A percentile compares a stretch with the other conserved stretches of the same genome.
Evolutionary conservation across 2,113 vertebrate genomes (phyloP).

Genomic region (Lagopus leucura): DNA sequence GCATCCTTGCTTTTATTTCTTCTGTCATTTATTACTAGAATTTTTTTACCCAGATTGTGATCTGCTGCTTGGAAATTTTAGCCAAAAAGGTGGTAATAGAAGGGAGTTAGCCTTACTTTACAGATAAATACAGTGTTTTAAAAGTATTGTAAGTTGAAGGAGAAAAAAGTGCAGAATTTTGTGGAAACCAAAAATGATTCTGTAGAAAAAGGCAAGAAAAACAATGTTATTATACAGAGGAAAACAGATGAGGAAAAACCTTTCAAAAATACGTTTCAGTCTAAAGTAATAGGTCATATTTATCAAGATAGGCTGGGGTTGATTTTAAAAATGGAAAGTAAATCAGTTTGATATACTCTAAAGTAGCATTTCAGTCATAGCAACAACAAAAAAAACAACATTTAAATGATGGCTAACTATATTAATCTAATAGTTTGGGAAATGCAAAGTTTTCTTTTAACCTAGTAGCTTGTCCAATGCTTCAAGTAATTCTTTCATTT

Average conservation of each 20-base stretch:
- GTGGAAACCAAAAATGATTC: not conserved
- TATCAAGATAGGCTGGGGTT: not conserved
- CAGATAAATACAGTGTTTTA: not conserved
- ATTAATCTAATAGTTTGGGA: not conserved
- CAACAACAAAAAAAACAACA: not conserved
- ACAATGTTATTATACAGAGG: not conserved
- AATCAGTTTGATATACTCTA: not conserved
- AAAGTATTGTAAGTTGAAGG: not conserved
- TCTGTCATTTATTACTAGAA: not conserved
- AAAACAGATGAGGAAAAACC: not conserved
- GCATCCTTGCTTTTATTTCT: slow-evolving; percentile 3
- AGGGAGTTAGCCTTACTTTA: not conserved
- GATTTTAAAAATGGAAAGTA: not conserved
- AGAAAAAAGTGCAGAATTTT: not conserved
- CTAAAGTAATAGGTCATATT: not conserved
- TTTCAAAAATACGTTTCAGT: not conserved
- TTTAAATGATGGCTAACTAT: not conserved
- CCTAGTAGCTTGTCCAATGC: not conserved
- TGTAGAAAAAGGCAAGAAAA: not conserved
- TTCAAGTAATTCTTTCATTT: not conserved
- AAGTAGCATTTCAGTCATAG: not conserved
- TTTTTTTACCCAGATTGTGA: not conserved
- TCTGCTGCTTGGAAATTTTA: slow-evolving; percentile 6
- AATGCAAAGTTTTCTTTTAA: not conserved
- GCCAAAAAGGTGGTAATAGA: not conserved